Percentiles rank a stretch among this genome's conserved stretches.
Conservation (phyloP, 2,797 vertebrate genomes). For the Helicolenus hilgendorfi region DNA sequence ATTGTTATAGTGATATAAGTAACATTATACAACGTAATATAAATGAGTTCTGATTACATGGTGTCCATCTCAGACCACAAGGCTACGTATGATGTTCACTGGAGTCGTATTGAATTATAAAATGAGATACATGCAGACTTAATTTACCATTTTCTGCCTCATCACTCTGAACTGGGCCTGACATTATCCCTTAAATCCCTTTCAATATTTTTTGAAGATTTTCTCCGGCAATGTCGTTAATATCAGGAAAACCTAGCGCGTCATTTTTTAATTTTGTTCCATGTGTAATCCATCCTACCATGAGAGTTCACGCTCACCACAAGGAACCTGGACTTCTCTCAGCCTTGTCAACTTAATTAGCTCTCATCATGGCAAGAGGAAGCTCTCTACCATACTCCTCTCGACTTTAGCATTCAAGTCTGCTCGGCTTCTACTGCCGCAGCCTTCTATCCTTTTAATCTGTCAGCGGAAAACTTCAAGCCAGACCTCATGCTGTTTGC, state of each 20-base stretch:
- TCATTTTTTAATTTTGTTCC: constrained; percentile 38
- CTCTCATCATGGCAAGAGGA: constrained; percentile 20
- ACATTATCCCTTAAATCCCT: constrained; percentile 28
- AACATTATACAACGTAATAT: background rate
- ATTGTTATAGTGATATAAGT: too few relatives aligned
- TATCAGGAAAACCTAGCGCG: constrained; percentile 33
- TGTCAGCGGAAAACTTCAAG: background rate
- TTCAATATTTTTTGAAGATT: constrained; percentile 19
- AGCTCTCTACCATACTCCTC: background rate
- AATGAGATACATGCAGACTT: constrained; percentile 13
- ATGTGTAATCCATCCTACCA: constrained; percentile 51
- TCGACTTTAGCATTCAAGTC: constrained; percentile 6
- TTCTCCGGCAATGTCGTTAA: constrained; percentile 36
- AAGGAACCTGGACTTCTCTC: constrained; percentile 42
- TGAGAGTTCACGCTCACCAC: constrained; percentile 40
- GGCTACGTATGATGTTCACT: background rate
- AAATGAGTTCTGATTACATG: background rate
- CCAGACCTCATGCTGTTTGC: background rate
- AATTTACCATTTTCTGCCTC: constrained; percentile 17
- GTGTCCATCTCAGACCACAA: background rate
- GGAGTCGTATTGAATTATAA: constrained; percentile 16
- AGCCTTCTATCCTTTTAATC: constrained; percentile 22
- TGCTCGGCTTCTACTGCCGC: background rate
- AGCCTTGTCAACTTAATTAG: constrained; percentile 37
- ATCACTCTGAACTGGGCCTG: constrained; percentile 23